Conservation (phyloP, 64 coral and sea anemone genomes). For the Cladopsammia gracilis region DNA sequence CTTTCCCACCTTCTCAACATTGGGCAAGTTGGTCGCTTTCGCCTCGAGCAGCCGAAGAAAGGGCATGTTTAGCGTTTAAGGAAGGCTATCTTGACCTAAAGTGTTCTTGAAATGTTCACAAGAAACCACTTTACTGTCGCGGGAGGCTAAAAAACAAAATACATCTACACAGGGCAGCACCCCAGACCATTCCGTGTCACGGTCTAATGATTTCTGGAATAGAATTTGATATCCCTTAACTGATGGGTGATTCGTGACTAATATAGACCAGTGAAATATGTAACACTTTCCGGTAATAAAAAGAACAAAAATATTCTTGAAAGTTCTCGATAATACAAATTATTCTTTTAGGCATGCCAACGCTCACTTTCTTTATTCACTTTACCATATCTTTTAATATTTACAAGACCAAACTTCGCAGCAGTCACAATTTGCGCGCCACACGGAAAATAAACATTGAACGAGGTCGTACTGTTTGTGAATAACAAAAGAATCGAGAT, state of each 20-base stretch:
- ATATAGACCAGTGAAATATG: too few relatives aligned
- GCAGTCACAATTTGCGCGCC: too few relatives aligned
- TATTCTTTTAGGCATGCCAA: too few relatives aligned
- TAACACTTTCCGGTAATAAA: too few relatives aligned
- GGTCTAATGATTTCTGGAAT: background rate
- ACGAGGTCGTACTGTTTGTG: too few relatives aligned
- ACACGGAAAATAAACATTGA: too few relatives aligned
- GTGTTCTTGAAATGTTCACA: background rate
- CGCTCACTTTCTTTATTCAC: too few relatives aligned
- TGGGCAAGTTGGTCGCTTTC: slow-evolving; percentile 62
- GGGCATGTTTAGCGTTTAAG: background rate
- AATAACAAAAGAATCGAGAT: too few relatives aligned
- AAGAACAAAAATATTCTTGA: too few relatives aligned
- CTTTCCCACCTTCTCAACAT: slow-evolving; percentile 56
- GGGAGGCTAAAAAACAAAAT: background rate
- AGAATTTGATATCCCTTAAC: background rate
- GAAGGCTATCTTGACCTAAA: background rate
- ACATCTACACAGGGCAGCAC: background rate
- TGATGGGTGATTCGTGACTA: background rate
- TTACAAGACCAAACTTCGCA: too few relatives aligned
- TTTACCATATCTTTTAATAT: too few relatives aligned
- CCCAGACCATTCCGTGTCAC: background rate
- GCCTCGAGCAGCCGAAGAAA: slow-evolving; percentile 37
- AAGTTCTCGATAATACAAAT: too few relatives aligned
- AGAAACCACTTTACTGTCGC: background rate